phyloP scores from a whole-genome alignment of 2,113 vertebrate species.

The Phodopus roborovskii region DNA sequence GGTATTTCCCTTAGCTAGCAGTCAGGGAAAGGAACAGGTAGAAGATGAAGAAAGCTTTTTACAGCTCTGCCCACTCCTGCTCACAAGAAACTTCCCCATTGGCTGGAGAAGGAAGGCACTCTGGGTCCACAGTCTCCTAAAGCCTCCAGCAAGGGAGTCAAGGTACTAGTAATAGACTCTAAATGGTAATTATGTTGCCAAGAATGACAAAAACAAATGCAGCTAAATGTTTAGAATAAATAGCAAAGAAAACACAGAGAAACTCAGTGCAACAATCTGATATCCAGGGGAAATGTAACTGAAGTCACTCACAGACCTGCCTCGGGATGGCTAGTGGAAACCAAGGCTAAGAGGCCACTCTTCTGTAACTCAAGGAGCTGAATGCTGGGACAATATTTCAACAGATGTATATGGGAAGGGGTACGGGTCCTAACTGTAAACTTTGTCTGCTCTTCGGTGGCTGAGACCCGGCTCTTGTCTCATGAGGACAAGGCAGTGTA shows the following conservation, averaged over 20 bases:
- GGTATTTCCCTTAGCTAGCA: neutral
- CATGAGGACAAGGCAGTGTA: neutral
- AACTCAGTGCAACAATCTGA: neutral
- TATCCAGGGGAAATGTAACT: neutral
- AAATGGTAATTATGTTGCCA: neutral
- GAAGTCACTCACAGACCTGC: neutral
- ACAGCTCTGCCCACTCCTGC: neutral
- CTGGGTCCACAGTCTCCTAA: neutral
- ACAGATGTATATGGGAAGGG: neutral
- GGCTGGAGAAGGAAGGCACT: neutral
- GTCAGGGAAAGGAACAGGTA: neutral
- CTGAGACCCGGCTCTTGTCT: neutral
- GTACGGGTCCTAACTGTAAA: neutral
- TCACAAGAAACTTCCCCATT: neutral
- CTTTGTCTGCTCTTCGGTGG: neutral
- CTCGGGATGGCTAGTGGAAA: neutral
- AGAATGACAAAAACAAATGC: slow-evolving; percentile 18
- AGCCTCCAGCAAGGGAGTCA: neutral
- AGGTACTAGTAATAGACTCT: neutral
- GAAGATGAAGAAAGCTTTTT: neutral
- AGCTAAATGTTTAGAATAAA: neutral
- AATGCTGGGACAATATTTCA: neutral
- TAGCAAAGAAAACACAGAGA: neutral
- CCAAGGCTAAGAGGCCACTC: neutral
- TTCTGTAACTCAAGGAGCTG: neutral